Evolutionary conservation across 1,140 invertebrate genomes (phyloP).

Genomic region (Heliconius nattereri): DNA sequence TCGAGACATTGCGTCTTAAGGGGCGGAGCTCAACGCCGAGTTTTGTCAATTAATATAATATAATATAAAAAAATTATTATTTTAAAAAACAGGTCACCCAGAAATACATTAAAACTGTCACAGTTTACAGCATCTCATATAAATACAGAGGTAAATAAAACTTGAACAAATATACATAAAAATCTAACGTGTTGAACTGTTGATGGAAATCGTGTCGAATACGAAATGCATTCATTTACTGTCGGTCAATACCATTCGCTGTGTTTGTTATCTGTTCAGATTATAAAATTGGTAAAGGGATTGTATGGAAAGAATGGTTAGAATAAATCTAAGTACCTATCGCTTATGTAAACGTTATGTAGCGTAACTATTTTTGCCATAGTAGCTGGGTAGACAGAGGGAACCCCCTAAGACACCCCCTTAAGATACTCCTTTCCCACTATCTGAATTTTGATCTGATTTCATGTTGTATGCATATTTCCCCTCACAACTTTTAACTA

Average conservation of each 20-base stretch:
- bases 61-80: too few relatives aligned
- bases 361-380: not conserved
- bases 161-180: not conserved
- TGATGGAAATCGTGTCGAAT: constrained; percentile 12
- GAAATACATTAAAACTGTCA: not conserved
- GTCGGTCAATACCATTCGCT: not conserved
- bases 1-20: too few relatives aligned
- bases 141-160: not conserved
- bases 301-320: not conserved
- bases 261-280: not conserved
- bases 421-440: too few relatives aligned
- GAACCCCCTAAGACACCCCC: not conserved
- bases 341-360: not conserved
- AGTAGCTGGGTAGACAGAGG: not conserved
- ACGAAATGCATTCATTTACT: not conserved
- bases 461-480: not conserved
- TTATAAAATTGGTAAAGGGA: not conserved
- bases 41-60: too few relatives aligned
- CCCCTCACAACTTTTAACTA: not conserved
- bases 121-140: not conserved
- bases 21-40: too few relatives aligned
- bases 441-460: too few relatives aligned
- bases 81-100: too few relatives aligned
- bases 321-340: too few relatives aligned
- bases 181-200: not conserved